These are phyloP conservation scores for Aspidiotus destructor DNA, from an alignment of 2,888 invertebrate genomes.

Conservation along the genomic window DNA sequence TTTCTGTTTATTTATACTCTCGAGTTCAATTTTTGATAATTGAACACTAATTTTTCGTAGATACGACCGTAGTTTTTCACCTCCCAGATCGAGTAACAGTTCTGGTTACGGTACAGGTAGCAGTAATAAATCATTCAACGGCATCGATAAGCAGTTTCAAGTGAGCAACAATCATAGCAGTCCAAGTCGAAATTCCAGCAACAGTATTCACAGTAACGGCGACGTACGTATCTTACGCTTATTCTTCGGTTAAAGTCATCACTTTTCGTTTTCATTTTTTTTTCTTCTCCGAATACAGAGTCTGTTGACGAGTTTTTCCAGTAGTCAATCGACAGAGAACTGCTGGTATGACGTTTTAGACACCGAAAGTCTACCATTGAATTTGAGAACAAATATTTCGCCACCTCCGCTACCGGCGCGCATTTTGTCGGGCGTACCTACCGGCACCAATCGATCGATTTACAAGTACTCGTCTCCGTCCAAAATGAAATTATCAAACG, in stretches of 20 bases:
- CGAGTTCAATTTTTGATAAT: background rate
- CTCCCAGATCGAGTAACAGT: constrained; percentile 70
- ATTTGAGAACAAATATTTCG: constrained; percentile 33
- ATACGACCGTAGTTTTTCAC: constrained; percentile 64
- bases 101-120: constrained; percentile 74
- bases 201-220: constrained; percentile 16
- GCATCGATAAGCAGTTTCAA: constrained; percentile 42
- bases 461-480: constrained; percentile 39
- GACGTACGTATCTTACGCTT: constrained; percentile 3
- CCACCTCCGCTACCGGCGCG: constrained; percentile 49
- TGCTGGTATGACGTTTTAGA: constrained; percentile 52
- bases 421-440: constrained; percentile 36
- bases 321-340: constrained; percentile 55
- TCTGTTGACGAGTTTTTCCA: constrained; percentile 54
- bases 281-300: constrained; percentile 42
- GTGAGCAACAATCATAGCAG: constrained; percentile 41
- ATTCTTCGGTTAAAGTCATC: background rate
- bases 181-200: background rate
- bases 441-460: constrained; percentile 26
- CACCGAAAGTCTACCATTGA: constrained; percentile 40
- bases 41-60: constrained; percentile 35
- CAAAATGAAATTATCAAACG: constrained; percentile 42
- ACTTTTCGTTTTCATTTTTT: background rate
- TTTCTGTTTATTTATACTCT: constrained; percentile 12
- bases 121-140: constrained; percentile 45